Percentiles rank a stretch among this genome's conserved stretches.
phyloP scores from a whole-genome alignment of 2,888 invertebrate genomes.

The Agonopterix arenella region DNA sequence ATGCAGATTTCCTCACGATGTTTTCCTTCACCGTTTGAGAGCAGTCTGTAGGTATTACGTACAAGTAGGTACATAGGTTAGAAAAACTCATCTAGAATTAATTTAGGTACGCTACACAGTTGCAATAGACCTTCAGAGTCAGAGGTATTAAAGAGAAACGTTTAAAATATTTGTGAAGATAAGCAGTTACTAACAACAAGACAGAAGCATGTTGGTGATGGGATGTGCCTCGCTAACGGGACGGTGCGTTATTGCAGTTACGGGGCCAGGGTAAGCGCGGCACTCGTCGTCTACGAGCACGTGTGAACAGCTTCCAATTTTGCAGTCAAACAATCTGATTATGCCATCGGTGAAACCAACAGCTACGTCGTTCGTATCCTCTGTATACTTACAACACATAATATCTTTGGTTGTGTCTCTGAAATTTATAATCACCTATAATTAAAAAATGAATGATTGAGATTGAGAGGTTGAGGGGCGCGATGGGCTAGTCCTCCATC shows the following conservation, averaged over 20 bases:
- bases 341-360: slow-evolving; percentile 79
- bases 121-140: no score
- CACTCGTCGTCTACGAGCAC: slow-evolving; percentile 75
- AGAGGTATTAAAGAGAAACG: no score
- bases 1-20: no score
- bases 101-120: no score
- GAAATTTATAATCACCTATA: neutral
- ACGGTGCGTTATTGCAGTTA: slow-evolving; percentile 78
- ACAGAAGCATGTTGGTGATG: slow-evolving; percentile 73
- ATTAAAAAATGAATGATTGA: no score
- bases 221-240: slow-evolving; percentile 77
- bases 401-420: slow-evolving; percentile 73
- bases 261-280: slow-evolving; percentile 69
- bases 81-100: no score
- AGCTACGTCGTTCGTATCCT: slow-evolving; percentile 76
- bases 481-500: no score
- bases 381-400: slow-evolving; percentile 78
- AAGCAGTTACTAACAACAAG: slow-evolving; percentile 79
- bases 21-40: no score
- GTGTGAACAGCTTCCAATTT: slow-evolving; percentile 59
- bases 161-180: no score
- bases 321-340: slow-evolving; percentile 72
- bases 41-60: no score
- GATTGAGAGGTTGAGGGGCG: no score
- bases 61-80: no score